Base-by-base conservation (phyloP, 2,797 vertebrate genomes). In the Numenius phaeopus region DNA sequence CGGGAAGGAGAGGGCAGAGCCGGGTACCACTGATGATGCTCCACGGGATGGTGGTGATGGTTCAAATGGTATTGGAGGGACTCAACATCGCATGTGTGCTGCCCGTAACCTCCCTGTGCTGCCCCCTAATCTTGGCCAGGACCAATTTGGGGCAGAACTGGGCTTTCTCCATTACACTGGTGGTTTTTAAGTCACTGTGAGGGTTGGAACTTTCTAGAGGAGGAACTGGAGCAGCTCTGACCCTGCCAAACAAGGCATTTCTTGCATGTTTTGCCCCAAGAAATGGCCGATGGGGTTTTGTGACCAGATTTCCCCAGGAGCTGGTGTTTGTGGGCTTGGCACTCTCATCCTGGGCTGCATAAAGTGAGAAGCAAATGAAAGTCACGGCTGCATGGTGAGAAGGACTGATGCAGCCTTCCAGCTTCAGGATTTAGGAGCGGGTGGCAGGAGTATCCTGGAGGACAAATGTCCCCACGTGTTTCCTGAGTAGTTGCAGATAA, bases 61-160 rank as follows among this genome's bases (percentile, higher is more conserved):
- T 15, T 37, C 27, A 14, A 20, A 40, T 27, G 44, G 70, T 19
- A 7, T 18, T 0, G 1, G 30, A 22, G 30, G n/a, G 44, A 46
- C 9, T n/a, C 1, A 1, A 32, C 0, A 0, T 20, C 0, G 0
- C 0, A 0, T 14, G 11, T 30, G n/a, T 9, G 16, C n/a, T 65
- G n/a, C 14, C 32, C 1, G 1, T 65, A 21, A 29, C 34, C 34
- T 26, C 52, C 46, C 52, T 4, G 4, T 10, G 27, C 39, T 47
- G 50, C 22, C 52, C 61, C 27, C 47, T 21, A 10, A 71, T 34
- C 34, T 78, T 14, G 19, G 18, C 24, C 15, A 27, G 78, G 37
- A 39, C 14, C 2, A 0, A 0, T 61, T 5, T 72, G 55, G 58
- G 58, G 22, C 34, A 71, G 44, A 81, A 81, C 30, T 47, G 22